These are phyloP conservation scores for Ovis canadensis DNA, from an alignment of 2,113 vertebrate genomes.

Conservation along the genomic window DNA sequence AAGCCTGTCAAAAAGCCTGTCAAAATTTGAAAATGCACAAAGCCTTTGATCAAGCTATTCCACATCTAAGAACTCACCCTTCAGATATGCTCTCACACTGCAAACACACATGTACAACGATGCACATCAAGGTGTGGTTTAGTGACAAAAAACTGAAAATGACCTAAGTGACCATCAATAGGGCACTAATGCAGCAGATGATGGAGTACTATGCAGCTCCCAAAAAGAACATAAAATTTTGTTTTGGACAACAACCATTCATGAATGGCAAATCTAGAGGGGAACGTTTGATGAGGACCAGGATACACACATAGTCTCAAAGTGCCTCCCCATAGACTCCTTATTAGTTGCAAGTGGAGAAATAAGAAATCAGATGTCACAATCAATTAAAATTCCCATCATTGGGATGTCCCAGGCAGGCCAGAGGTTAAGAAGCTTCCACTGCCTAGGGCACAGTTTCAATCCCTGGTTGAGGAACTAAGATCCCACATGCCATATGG, in stretches of 20 bases:
- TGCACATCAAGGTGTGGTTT: neutral
- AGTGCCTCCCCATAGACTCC: neutral
- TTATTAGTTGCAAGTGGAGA: neutral
- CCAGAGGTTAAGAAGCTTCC: neutral
- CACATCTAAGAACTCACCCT: neutral
- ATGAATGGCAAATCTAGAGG: neutral
- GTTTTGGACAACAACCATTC: neutral
- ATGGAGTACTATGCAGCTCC: neutral
- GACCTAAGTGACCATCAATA: neutral
- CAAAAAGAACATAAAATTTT: neutral
- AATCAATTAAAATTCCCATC: neutral
- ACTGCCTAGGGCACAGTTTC: neutral
- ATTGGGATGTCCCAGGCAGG: neutral
- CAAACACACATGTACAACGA: neutral
- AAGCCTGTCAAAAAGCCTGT: neutral
- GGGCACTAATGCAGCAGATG: neutral
- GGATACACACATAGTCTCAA: neutral
- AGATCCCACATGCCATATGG: neutral
- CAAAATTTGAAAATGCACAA: neutral
- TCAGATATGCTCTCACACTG: neutral
- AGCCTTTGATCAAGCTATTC: neutral
- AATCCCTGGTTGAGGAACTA: neutral
- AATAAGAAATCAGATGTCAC: neutral
- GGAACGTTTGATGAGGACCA: neutral
- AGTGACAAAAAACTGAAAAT: neutral